A percentile compares a stretch with the other conserved stretches of the same genome.
Conservation (phyloP, 2,797 vertebrate genomes). For the Botia almorhae region DNA sequence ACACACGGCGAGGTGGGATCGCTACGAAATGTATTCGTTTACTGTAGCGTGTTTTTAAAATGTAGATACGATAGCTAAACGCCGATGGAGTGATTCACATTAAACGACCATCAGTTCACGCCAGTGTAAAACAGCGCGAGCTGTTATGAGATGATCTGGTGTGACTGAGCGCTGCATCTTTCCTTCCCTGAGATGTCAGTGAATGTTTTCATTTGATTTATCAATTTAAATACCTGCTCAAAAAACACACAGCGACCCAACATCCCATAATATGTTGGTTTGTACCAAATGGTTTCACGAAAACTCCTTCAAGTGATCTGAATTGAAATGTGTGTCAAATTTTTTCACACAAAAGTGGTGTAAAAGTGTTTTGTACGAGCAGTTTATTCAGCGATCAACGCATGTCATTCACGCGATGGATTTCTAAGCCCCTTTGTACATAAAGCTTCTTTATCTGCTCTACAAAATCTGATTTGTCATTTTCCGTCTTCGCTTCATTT, state of each 20-base stretch:
- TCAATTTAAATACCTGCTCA: constrained; percentile 56
- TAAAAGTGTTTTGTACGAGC: constrained; percentile 13
- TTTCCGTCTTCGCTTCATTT: constrained; percentile 28
- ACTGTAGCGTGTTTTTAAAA: constrained; percentile 87
- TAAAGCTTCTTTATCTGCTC: constrained; percentile 9
- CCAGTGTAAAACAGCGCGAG: constrained; percentile 73
- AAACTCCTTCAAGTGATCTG: neutral
- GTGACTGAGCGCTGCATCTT: constrained; percentile 76
- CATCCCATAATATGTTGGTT: no score
- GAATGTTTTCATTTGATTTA: constrained; percentile 68
- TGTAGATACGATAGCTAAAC: constrained; percentile 65
- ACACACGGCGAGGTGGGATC: constrained; percentile 87
- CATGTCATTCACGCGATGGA: neutral
- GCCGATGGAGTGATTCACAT: constrained; percentile 53
- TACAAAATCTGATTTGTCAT: constrained; percentile 24
- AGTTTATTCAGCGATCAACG: neutral
- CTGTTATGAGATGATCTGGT: constrained; percentile 82
- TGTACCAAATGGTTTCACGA: no score
- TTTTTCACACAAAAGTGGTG: constrained; percentile 3
- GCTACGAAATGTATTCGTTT: constrained; percentile 94
- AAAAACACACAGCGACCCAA: no score
- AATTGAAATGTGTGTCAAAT: neutral
- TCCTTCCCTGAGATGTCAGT: constrained; percentile 71
- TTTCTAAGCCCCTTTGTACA: constrained; percentile 25
- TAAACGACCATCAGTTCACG: constrained; percentile 81